Evolutionary conservation across 2,113 vertebrate genomes (phyloP).

Genomic region (Corythoichthys intestinalis): DNA sequence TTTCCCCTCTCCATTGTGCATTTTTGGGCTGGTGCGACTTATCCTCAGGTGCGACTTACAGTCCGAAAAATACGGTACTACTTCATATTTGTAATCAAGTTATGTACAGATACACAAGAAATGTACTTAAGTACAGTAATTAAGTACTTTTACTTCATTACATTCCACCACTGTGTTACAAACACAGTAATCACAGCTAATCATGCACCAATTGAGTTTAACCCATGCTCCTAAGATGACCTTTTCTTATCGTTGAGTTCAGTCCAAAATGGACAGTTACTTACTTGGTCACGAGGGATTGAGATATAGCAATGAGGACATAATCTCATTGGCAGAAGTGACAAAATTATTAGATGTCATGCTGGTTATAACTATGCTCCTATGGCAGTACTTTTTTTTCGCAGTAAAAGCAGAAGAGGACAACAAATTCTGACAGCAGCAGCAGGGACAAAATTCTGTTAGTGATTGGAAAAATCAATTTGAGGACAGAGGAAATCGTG

Average conservation of each 20-base stretch:
- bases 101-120: too few species aligned
- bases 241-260: not conserved
- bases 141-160: too few species aligned
- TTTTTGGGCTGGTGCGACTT: too few species aligned
- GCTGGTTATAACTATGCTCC: conserved; percentile 9
- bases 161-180: not conserved
- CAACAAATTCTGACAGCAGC: conserved; percentile 5
- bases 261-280: not conserved
- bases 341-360: conserved; percentile 5
- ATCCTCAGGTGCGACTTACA: too few species aligned
- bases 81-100: too few species aligned
- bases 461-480: conserved; percentile 21
- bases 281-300: not conserved
- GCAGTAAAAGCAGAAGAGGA: not conserved
- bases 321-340: not conserved
- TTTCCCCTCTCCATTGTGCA: too few species aligned
- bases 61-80: too few species aligned
- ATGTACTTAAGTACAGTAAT: too few species aligned
- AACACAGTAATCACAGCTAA: not conserved
- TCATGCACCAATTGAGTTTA: not conserved
- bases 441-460: conserved; percentile 16
- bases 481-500: conserved; percentile 1
- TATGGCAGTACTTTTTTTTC: not conserved
- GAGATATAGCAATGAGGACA: conserved; percentile 3
- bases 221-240: not conserved